A percentile compares a stretch with the other conserved stretches of the same genome.
These are phyloP conservation scores for Crioceris asparagi DNA, from an alignment of 2,888 invertebrate genomes.

Conservation along the genomic window DNA sequence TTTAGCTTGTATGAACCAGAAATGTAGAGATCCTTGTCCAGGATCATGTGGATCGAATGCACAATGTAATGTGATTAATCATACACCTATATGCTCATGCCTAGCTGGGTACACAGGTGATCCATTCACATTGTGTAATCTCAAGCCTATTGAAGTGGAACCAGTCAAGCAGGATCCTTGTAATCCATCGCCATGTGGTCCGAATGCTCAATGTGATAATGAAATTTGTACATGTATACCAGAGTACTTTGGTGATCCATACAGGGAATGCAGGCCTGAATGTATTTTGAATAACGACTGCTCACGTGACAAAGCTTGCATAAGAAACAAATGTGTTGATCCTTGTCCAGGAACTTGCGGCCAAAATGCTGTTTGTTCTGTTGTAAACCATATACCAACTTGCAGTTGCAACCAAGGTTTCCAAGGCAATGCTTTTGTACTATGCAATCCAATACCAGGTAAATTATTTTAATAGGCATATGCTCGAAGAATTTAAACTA, in stretches of 20 bases:
- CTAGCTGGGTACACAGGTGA: conserved; percentile 62
- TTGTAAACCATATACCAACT: conserved; percentile 64
- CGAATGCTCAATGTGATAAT: conserved; percentile 51
- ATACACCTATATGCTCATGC: conserved; percentile 67
- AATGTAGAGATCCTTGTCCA: conserved; percentile 67
- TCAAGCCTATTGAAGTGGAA: conserved; percentile 37
- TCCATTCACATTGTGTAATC: conserved; percentile 59
- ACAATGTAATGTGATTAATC: conserved; percentile 62
- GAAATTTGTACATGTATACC: conserved; percentile 59
- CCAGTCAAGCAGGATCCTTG: conserved; percentile 39
- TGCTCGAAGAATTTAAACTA: background rate
- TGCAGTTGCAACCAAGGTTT: conserved; percentile 63
- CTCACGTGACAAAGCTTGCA: conserved; percentile 55
- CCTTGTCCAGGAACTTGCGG: conserved; percentile 72
- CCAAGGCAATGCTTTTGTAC: conserved; percentile 61
- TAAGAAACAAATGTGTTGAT: conserved; percentile 57
- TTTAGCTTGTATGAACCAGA: conserved; percentile 61
- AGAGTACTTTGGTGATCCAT: conserved; percentile 63
- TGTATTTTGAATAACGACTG: conserved; percentile 66
- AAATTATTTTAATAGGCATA: conserved; percentile 27
- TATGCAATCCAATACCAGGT: conserved; percentile 47
- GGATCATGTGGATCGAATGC: conserved; percentile 67
- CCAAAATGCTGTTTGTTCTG: conserved; percentile 58
- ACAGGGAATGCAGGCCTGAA: conserved; percentile 58
- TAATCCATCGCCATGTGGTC: conserved; percentile 55